Evolutionary conservation across 2,888 invertebrate species (phyloP), one percentile per base, ranked within the genome.

Genomic region (Aproaerema taeniolella): DNA sequence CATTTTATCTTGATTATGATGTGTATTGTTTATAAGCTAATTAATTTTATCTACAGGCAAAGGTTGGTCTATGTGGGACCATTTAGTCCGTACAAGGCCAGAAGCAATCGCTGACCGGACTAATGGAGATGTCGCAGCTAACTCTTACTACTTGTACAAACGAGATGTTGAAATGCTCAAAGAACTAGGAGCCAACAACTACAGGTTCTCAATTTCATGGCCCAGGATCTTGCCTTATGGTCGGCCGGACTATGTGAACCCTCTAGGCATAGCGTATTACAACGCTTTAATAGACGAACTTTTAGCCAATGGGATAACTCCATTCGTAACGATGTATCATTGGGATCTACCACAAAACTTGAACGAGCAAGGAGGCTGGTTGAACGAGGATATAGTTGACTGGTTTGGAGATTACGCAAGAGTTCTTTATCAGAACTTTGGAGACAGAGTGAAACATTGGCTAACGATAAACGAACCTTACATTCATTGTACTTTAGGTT

Each of bases 141-240:
- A 91, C 48, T 83, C 86, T 8, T 88, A 90, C 55, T 72, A 90
- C 58, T 78, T 81, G 44, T 89, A 87, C 54, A 74, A 85, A 52
- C 85, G 89, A 31, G 86, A 87, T 45, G 64, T 85, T 0, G 56
- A 68, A 43, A 60, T 82, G 45, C 46, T 82, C 10, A 62, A 62
- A 33, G 61, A 77, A 42, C 48, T 85, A 4, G 77, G 77, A 1
- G 68, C 75, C 0, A 57, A 85, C 28, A 69, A 72, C 38, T 88
- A 88, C 58, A 67, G 88, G 31, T 87, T 89, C 48, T 88, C 88
- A 0, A 65, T 89, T 16, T 80, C 90, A 0, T 91, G 92, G 91
- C 57, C 89, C 0, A 64, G 91, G 33, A 72, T 92, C 12, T 56
- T 91, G 30, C 89, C 91, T 0, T 80, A 75, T 32, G 90, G 89